Evolutionary conservation across 2,888 invertebrate genomes (phyloP).

Genomic region (Hemithea aestivaria): DNA sequence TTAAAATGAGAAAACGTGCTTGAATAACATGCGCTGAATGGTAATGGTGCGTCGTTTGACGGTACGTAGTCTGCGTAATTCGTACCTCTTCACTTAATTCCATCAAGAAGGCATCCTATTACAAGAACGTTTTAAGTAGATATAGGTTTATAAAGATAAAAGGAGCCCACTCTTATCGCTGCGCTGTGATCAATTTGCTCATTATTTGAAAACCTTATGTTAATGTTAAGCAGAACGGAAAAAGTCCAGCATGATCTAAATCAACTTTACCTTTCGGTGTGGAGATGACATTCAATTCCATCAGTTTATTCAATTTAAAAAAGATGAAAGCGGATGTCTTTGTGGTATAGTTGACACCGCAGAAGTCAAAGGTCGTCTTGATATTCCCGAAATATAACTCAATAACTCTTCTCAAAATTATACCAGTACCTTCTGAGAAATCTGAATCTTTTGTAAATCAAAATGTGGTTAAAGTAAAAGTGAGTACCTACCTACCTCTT

Average conservation of each 20-base stretch:
- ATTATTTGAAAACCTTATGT: conserved; percentile 9
- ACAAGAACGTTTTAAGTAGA: too few species aligned
- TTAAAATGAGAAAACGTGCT: conserved; percentile 6
- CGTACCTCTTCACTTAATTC: conserved; percentile 6
- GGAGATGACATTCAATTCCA: conserved; percentile 16
- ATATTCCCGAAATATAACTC: conserved; percentile 35
- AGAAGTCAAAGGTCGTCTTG: conserved; percentile 35
- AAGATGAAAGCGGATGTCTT: conserved; percentile 38
- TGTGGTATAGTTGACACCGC: conserved; percentile 31
- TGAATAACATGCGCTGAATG: conserved; percentile 29
- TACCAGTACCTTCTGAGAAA: conserved; percentile 13
- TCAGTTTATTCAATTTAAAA: conserved; percentile 42
- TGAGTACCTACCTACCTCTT: conserved; percentile 9
- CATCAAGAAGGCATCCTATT: conserved; percentile 3
- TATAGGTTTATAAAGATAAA: conserved; percentile 6
- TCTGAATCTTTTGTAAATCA: conserved; percentile 10
- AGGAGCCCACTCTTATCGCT: conserved; percentile 1
- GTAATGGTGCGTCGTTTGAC: conserved; percentile 25
- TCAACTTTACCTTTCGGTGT: conserved; percentile 28
- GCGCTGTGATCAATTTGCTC: conserved; percentile 7
- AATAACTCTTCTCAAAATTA: conserved; percentile 31
- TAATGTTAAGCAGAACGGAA: conserved; percentile 6
- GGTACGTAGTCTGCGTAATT: conserved; percentile 15
- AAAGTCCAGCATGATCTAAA: conserved; percentile 17
- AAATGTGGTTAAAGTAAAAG: conserved; percentile 12